Evolutionary conservation across 2,797 vertebrate genomes (phyloP).

Genomic region (Euphonia xanthogaster): DNA sequence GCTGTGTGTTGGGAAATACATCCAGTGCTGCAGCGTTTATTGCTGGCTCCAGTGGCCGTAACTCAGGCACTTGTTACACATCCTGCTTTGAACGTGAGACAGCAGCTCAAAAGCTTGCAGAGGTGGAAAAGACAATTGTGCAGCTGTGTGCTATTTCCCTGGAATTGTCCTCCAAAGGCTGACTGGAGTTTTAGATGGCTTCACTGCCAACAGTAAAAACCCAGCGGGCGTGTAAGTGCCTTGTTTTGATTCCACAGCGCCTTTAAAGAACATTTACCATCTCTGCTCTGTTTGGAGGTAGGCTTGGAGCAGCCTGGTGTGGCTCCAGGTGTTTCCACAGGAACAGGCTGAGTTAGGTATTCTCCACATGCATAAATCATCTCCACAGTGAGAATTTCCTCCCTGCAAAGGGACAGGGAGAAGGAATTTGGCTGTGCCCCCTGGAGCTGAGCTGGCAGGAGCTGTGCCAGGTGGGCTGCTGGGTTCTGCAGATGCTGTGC

Average conservation of each 20-base stretch:
- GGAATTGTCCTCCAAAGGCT: neutral
- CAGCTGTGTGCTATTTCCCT: neutral
- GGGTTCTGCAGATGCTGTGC: neutral
- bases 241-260: neutral
- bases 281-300: neutral
- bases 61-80: neutral
- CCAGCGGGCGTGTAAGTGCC: neutral
- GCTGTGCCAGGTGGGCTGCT: neutral
- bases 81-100: neutral
- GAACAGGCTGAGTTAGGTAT: fast-evolving
- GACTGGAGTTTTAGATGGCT: neutral
- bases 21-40: neutral
- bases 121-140: neutral
- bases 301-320: neutral
- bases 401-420: neutral
- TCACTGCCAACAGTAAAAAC: neutral
- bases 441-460: neutral
- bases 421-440: neutral
- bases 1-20: neutral
- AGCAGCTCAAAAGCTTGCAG: neutral
- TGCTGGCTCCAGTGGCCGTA: neutral
- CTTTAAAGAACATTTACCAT: neutral
- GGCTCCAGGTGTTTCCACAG: neutral
- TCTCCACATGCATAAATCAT: neutral
- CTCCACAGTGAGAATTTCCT: neutral